A percentile compares a stretch with the other conserved stretches of the same genome.
These are phyloP conservation scores for Pungitius pungitius DNA, from an alignment of 2,113 vertebrate genomes.

Conservation along the genomic window DNA sequence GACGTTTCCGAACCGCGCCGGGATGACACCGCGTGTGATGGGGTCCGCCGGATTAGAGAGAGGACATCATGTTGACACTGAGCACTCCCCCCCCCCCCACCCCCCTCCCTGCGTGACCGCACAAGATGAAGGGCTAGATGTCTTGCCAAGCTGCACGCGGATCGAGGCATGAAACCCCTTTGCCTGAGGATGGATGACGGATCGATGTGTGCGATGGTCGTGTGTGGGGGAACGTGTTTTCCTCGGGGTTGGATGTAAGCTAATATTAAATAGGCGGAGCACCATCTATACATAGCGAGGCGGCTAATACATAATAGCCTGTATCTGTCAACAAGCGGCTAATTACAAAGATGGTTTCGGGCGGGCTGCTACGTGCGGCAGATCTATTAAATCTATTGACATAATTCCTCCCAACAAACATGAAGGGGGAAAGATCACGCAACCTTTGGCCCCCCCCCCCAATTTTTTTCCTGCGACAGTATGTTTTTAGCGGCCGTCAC, in stretches of 20 bases:
- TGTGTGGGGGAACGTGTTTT: slow-evolving; percentile 16
- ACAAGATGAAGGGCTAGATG: slow-evolving; percentile 39
- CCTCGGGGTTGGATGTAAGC: slow-evolving; percentile 21
- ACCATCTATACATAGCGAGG: not conserved
- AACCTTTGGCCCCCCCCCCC: not conserved
- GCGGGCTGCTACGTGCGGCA: not conserved
- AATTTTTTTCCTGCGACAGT: not conserved
- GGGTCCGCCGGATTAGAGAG: slow-evolving; percentile 49
- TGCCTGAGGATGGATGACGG: slow-evolving; percentile 8
- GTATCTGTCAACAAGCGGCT: not conserved
- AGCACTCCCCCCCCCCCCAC: no score
- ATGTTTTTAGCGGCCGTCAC: not conserved
- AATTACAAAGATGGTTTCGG: slow-evolving; percentile 20
- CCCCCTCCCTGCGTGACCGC: no score
- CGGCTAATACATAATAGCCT: not conserved
- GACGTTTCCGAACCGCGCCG: no score
- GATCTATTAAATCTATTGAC: not conserved
- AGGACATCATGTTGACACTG: slow-evolving; percentile 53
- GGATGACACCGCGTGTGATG: slow-evolving; percentile 32
- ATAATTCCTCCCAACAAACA: not conserved
- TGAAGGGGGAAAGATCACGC: not conserved
- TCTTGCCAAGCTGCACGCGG: slow-evolving; percentile 13
- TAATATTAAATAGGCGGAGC: slow-evolving; percentile 21
- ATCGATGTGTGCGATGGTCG: not conserved
- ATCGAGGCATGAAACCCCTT: slow-evolving; percentile 22